A percentile compares a stretch with the other conserved stretches of the same genome.
Conservation (phyloP, 2,888 invertebrate species). For the Psylliodes chrysocephalus region DNA sequence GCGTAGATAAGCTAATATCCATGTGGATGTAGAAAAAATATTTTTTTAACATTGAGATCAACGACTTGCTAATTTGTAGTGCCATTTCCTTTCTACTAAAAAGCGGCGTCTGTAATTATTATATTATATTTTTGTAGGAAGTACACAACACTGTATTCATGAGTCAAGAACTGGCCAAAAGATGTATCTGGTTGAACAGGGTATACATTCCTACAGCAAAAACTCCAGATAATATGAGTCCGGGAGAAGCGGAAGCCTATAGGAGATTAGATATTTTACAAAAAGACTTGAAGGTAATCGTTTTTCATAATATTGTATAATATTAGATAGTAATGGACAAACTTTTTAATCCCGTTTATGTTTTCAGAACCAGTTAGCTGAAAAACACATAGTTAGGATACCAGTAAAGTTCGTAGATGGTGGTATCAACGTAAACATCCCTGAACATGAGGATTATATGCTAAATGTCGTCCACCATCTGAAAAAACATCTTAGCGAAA, state of each 20-base stretch:
- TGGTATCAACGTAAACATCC: slow-evolving; percentile 65
- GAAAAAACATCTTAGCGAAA: slow-evolving; percentile 73
- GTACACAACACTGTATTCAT: slow-evolving; percentile 84
- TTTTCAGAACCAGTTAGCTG: slow-evolving; percentile 74
- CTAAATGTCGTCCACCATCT: slow-evolving; percentile 73
- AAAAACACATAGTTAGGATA: slow-evolving; percentile 76
- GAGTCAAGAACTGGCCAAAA: slow-evolving; percentile 81
- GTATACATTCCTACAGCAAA: slow-evolving; percentile 68
- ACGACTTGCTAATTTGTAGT: too few species aligned
- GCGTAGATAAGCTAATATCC: too few species aligned
- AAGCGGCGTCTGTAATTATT: too few species aligned
- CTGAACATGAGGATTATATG: slow-evolving; percentile 74
- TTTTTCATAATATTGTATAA: too few species aligned
- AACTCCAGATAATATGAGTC: slow-evolving; percentile 68
- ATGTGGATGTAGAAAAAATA: too few species aligned
- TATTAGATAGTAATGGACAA: too few species aligned
- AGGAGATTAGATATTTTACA: slow-evolving; percentile 77
- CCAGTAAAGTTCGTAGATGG: slow-evolving; percentile 67
- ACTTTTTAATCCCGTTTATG: too few species aligned
- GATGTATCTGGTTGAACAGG: slow-evolving; percentile 83
- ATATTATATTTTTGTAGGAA: slow-evolving; percentile 70
- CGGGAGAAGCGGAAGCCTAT: slow-evolving; percentile 73
- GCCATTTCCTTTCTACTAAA: too few species aligned
- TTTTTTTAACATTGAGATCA: too few species aligned
- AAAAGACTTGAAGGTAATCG: slow-evolving; percentile 74